Evolutionary conservation across 2,113 vertebrate species (phyloP), one percentile per base, ranked within the genome.

Genomic region (Turdus rufiventris): DNA sequence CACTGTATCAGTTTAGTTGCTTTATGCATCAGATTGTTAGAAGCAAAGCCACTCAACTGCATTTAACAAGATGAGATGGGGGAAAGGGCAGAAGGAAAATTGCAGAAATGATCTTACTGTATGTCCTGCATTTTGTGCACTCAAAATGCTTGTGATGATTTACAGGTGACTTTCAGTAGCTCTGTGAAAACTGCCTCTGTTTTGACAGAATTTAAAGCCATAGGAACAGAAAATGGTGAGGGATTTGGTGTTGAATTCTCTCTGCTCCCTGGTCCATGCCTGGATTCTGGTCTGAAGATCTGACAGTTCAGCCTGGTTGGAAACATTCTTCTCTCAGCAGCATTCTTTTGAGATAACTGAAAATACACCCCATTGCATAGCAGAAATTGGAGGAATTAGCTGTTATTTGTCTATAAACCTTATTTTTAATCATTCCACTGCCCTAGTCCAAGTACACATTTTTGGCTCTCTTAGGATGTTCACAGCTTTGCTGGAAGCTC

Each of bases 201-300:
- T 83, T 71, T 57, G 10, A 34, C 47, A 53, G 13, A 76, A 61
- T 21, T 40, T 48, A 48, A 54, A 76, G 26, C 12, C 3, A 2
- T 6, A 20, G 18, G 34, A 70, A 57, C 20, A 54, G 34, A 72
- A n/a, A 23, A 53, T 2, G 17, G 23, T 19, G 48, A 65, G 16
- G 7, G 16, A 13, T 58, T 48, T 53, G 29, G 12, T 68, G 29
- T 53, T 68, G n/a, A 25, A 31, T n/a, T 31, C 14, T 63, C 16
- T 57, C 1, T 2, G 1, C 9, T 60, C 9, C 9, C 11, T 5
- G 0, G 3, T 14, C n/a, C 2, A 0, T 40, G 12, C 21, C 25
- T 53, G 13, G 24, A 34, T 70, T 74, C 42, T 36, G 10, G 4
- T 56, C 25, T 56, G 77, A 90, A 45, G 50, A 60, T 23, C 34